Base-by-base conservation (phyloP, 1,140 invertebrate genomes). In the Pseudachorutes palmiensis region DNA sequence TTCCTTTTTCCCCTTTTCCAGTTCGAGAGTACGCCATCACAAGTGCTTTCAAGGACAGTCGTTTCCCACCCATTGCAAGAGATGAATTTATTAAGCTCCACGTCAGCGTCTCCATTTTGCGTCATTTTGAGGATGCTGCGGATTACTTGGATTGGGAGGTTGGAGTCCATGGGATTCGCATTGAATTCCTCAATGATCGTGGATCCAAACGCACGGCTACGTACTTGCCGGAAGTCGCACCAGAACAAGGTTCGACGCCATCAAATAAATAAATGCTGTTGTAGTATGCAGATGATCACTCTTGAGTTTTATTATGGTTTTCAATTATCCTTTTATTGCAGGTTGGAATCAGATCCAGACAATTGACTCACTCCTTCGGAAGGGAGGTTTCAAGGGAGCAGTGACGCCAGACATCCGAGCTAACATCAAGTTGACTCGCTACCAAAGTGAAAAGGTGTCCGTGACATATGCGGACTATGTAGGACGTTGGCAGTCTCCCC, bases 111-210 rank as follows among this genome's bases (percentile, higher is more conserved):
- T 98, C 94, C 24, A 92, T 99, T 75, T 83, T 99, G 65, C 83
- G 88, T 58, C 86, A 92, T 80, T 99, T 99, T 80, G 97, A 99
- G 80, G 93, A 97, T 77, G 96, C 91, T 0, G 82, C 84, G 55
- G 88, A 98, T 78, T 98, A 94, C 80, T 81, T 95, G 70, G 97
- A 99, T 80, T 99, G 97, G 97, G 89, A 94, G 81, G 85, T 99
- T 64, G 97, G 97, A 22, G 84, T 90, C 45, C 97, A 99, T 81
- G 97, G 97, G 30, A 98, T 99, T 75, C 85, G 96, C 59, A 99
- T 99, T 72, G 95, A 99, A 82, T 99, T 98, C 76, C 80, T 88
- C 66, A 96, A 92, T 79, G 96, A 98, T 76, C 91, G 93, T 75
- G 96, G 96, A 67, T 88, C 88, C 72, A 93, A 94, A 76, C 86